Evolutionary conservation across 2,797 vertebrate species (phyloP), one percentile per base, ranked within the genome.

Genomic region (Trematomus bernacchii): DNA sequence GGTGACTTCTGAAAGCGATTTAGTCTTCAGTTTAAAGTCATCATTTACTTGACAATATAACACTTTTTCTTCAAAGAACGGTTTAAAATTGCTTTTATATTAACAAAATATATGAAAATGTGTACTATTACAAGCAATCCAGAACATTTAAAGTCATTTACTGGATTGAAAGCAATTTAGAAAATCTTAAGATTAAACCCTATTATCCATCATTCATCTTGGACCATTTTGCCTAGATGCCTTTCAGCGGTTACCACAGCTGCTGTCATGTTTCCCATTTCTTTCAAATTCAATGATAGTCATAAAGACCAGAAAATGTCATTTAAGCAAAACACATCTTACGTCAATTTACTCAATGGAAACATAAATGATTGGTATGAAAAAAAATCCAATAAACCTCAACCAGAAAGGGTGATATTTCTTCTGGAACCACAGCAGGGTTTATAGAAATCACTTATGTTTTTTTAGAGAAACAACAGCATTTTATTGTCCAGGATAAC

Each of bases 341-440:
- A 86, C 40, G 66, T 89, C 84, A 87, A 79, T 91, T 90, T 80
- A 83, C 86, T 85, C 75, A 85, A 88, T 91, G 90, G 84, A 94
- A 93, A 91, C 64, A 73, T 84, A 89, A 90, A 91, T 84, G 78
- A 86, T 86, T 27, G 10, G 43, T 76, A 87, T 76, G 73, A n/a
- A 88, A 80, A 80, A 85, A 86, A 85, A 89, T 85, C 76, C 74
- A 91, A 90, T 89, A 91, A 93, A 89, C 70, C 46, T 66, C 76
- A 89, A 85, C 63, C 63, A 87, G 52, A 71, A 69, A 75, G 71
- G 60, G 47, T 81, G 64, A 60, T 23, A 73, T 79, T 89, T 87
- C 68, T 80, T 82, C 44, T 86, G 73, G 53, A 92, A 86, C 82
- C 79, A 79, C 73, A 79, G 66, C 76, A 75, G 71, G 86, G 60